Percentiles rank a stretch among this genome's conserved stretches.
These are phyloP conservation scores for Microcaecilia unicolor DNA, from an alignment of 2,797 vertebrate species.

Conservation along the genomic window DNA sequence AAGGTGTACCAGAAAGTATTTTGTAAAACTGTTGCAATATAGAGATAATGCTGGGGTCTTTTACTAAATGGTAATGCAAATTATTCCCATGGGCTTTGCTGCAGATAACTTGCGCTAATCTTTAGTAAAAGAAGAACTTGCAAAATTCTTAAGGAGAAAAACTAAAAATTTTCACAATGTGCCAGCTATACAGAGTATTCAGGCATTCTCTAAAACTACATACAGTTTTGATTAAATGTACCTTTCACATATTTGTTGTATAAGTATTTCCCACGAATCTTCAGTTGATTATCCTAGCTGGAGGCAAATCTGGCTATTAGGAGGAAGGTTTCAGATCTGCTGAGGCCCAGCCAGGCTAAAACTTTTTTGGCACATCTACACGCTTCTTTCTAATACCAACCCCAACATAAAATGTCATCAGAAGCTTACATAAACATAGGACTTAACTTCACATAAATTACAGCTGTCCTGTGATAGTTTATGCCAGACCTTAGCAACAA, in stretches of 20 bases:
- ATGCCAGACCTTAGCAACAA: slow-evolving; percentile 63
- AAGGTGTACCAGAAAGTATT: slow-evolving; percentile 6
- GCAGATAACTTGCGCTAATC: too few relatives aligned
- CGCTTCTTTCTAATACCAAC: slow-evolving; percentile 60
- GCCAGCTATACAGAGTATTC: slow-evolving; percentile 36
- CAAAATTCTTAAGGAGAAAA: slow-evolving; percentile 27
- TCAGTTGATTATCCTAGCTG: slow-evolving; percentile 54
- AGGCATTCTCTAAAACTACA: slow-evolving; percentile 42
- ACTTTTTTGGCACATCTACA: slow-evolving; percentile 60
- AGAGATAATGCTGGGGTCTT: too few relatives aligned
- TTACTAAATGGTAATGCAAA: too few relatives aligned
- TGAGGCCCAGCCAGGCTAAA: slow-evolving; percentile 49
- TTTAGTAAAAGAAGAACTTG: too few relatives aligned
- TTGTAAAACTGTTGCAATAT: slow-evolving; percentile 18
- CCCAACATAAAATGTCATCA: slow-evolving; percentile 63
- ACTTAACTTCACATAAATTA: slow-evolving; percentile 67
- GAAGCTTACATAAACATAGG: slow-evolving; percentile 68
- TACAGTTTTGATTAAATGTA: slow-evolving; percentile 55
- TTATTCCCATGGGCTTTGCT: too few relatives aligned
- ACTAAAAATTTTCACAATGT: slow-evolving; percentile 21
- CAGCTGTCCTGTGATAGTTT: slow-evolving; percentile 53
- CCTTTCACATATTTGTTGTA: slow-evolving; percentile 52
- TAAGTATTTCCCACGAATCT: slow-evolving; percentile 65
- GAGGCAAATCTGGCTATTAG: slow-evolving; percentile 54
- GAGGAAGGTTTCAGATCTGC: slow-evolving; percentile 49